A percentile compares a stretch with the other conserved stretches of the same genome.
Evolutionary conservation across 2,888 invertebrate genomes (phyloP).

Genomic region (Aquatica leii): DNA sequence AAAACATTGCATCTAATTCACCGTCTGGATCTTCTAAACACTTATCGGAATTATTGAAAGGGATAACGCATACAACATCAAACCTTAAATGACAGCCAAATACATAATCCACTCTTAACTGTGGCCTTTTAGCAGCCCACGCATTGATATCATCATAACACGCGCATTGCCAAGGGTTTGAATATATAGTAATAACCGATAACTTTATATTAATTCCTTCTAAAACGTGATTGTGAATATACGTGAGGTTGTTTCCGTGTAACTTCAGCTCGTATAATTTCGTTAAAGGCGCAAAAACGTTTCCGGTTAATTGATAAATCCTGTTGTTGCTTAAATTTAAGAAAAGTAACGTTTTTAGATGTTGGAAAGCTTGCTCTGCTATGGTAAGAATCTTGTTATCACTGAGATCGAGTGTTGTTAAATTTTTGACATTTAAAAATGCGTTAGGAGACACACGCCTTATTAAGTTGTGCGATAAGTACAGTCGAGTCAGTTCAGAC

Average conservation of each 20-base stretch:
- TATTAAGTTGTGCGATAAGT: constrained; percentile 22
- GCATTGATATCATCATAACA: constrained; percentile 17
- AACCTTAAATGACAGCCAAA: constrained; percentile 1
- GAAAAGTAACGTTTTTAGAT: constrained; percentile 21
- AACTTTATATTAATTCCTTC: constrained; percentile 7
- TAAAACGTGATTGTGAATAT: constrained; percentile 16
- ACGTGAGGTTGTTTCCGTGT: constrained; percentile 24
- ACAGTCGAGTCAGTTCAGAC: constrained; percentile 12
- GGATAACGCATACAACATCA: constrained; percentile 18
- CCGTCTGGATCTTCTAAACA: constrained; percentile 25
- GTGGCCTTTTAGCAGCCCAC: background rate
- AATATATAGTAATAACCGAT: constrained; percentile 13
- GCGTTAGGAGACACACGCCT: constrained; percentile 18
- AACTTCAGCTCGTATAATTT: background rate
- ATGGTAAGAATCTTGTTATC: constrained; percentile 27
- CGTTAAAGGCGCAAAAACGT: background rate
- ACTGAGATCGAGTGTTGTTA: constrained; percentile 27
- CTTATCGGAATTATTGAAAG: constrained; percentile 9
- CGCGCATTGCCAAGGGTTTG: constrained; percentile 24
- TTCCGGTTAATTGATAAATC: constrained; percentile 20
- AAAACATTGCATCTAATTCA: constrained; percentile 19
- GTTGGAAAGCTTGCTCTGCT: constrained; percentile 26
- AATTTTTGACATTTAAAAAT: constrained; percentile 15
- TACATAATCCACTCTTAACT: background rate
- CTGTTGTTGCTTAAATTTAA: constrained; percentile 29